phyloP scores from a whole-genome alignment of 2,113 vertebrate species.

The Pelmatolapia mariae region DNA sequence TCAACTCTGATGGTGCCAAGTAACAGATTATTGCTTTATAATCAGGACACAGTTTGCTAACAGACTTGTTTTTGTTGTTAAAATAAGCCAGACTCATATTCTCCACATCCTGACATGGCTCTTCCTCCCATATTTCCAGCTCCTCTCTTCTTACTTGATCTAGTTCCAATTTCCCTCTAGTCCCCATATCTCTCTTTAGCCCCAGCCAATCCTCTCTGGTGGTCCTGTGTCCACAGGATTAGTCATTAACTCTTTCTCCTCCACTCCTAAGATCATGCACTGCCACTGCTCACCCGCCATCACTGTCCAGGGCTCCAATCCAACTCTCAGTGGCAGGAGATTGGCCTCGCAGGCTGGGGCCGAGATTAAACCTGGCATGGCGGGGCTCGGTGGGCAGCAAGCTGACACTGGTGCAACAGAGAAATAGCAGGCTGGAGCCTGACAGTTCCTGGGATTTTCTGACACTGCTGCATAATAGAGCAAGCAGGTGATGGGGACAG shows the following conservation, averaged over 20 bases:
- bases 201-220: conserved; percentile 27
- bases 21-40: background rate
- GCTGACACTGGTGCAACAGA: conserved; percentile 17
- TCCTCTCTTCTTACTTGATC: background rate
- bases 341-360: conserved; percentile 33
- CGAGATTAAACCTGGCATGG: conserved; percentile 39
- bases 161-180: background rate
- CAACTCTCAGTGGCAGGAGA: conserved; percentile 25
- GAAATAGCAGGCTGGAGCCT: background rate
- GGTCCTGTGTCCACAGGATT: conserved; percentile 47
- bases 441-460: conserved; percentile 42
- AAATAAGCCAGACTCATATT: background rate
- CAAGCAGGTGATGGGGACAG: conserved; percentile 45
- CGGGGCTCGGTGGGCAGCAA: conserved; percentile 21
- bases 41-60: background rate
- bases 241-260: conserved; percentile 32
- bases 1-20: background rate
- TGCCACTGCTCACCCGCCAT: background rate
- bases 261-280: conserved; percentile 8
- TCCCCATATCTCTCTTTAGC: conserved; percentile 22
- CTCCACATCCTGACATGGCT: background rate
- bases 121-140: background rate
- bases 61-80: background rate
- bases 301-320: conserved; percentile 32
- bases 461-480: conserved; percentile 21